Base-by-base conservation (phyloP, 2,113 vertebrate genomes). In the Cyanoderma ruficeps region DNA sequence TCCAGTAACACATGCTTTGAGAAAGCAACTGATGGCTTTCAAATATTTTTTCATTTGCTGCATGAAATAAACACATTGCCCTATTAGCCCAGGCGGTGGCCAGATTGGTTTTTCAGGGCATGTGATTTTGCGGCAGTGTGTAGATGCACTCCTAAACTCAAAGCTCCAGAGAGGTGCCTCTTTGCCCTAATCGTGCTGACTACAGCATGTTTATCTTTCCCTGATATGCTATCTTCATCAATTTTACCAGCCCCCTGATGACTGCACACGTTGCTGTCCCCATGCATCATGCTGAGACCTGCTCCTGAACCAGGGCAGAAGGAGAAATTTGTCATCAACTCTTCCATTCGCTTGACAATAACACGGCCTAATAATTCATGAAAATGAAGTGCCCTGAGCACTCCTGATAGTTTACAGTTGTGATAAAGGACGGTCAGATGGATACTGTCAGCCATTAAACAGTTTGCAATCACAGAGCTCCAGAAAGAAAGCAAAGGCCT, bases 311-410 rank as follows among this genome's bases (percentile, higher is more conserved):
- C 96, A 97, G 94, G 93, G 97, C 98, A 97, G 96, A 92, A 98
- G 97, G 90, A 97, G 97, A 97, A 98, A 99, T 99, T 99, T 99
- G 98, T 99, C 99, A 99, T 98, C 97, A 98, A 94, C 97, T 97
- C 97, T 97, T 98, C 96, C 97, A 96, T 97, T 97, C 94, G 81
- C 94, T 97, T 99, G 99, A 99, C 98, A 98, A 98, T 98, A 98
- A 98, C 98, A 98, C 83, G 12, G 93, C 92, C 97, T 98, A 97
- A 98, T 99, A 99, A 98, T 99, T 99, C 99, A 99, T 98, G 98
- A 98, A 99, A 99, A 99, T 98, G 98, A 99, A 99, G 98, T 98
- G 98, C 98, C 94, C 83, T 98, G 98, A 97, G 98, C 98, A 98
- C 97, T 98, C 98, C 98, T 97, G 82, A 96, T 96, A 96, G 97